Base-by-base conservation (phyloP, 2,888 invertebrate species). In the Drosophila greeni region DNA sequence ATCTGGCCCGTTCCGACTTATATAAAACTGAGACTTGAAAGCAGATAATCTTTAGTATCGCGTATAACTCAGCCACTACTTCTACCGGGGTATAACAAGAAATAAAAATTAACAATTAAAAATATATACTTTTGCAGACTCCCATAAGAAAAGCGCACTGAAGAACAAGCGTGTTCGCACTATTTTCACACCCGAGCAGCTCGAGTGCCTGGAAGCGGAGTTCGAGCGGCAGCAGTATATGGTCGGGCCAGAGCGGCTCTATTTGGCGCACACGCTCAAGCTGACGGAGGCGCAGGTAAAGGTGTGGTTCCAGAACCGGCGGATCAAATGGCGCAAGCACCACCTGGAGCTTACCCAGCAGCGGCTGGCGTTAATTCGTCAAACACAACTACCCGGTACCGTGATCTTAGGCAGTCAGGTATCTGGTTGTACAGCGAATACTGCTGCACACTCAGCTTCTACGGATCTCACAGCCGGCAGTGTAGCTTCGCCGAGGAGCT, bases 221-320 rank as follows among this genome's bases (percentile, higher is more conserved):
- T 98, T 98, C 85, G 97, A 97, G 81, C 90, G 97, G 37, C 98
- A 98, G 85, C 98, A 98, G 88, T 98, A 98, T 90, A 98, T 98
- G 98, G 98, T 98, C 12, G 98, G 98, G 0, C 97, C 97, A 0
- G 98, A 98, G 89, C 90, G 98, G 66, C 91, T 97, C 5, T 97
- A 97, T 89, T 90, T 98, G 58, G 98, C 98, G 0, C 88, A 88
- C 62, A 88, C 89, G 7, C 81, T 89, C 4, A 88, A 89, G 67
- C 73, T 88, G 48, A 88, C 89, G 20, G 88, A 88, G 74, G 88
- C 88, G 3, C 90, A 95, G 93, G 95, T 95, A 2, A 96, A 96
- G 88, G 95, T 96, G 5, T 96, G 95, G 95, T 96, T 96, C 88
- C 97, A 97, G 89, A 97, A 97, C 87, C 91, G 97, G 5, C 92